Conservation (phyloP, 2,797 vertebrate species). For the Enteromius unitaeniatus region DNA sequence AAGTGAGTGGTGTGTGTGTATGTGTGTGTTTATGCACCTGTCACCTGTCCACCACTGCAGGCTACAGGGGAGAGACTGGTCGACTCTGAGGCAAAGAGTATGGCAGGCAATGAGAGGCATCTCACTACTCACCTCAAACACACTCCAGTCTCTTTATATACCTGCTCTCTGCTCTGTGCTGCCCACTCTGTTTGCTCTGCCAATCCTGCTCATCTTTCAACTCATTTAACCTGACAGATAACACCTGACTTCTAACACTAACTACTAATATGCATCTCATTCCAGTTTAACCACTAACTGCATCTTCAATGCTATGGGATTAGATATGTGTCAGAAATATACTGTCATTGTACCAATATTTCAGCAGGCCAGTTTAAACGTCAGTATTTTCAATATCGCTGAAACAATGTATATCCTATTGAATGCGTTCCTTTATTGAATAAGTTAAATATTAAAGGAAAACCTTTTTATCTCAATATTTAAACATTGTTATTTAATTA, state of each 20-base stretch:
- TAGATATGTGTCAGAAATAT: background rate
- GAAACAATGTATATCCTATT: too few species aligned
- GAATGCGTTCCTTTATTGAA: background rate
- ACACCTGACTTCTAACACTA: background rate
- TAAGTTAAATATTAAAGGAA: background rate
- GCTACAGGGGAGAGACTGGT: conserved; percentile 33
- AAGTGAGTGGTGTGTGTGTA: conserved; percentile 19
- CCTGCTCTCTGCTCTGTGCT: conserved; percentile 40
- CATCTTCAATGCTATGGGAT: background rate
- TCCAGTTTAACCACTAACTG: conserved; percentile 6
- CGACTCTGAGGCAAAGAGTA: conserved; percentile 25
- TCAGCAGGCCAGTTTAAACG: background rate
- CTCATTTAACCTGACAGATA: conserved; percentile 32
- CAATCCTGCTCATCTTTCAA: conserved; percentile 25
- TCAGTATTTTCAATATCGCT: background rate
- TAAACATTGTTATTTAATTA: background rate
- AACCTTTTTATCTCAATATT: background rate
- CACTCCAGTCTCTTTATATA: conserved; percentile 38
- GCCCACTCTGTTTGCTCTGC: conserved; percentile 42
- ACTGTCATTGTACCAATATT: background rate
- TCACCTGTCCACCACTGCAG: conserved; percentile 48
- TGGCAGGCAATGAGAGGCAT: conserved; percentile 50
- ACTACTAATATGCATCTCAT: conserved; percentile 11
- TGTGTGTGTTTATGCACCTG: conserved; percentile 33
- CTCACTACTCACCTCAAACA: conserved; percentile 50